Conservation (phyloP, 2,113 vertebrate genomes). For the Psilopsiagon aymara region DNA sequence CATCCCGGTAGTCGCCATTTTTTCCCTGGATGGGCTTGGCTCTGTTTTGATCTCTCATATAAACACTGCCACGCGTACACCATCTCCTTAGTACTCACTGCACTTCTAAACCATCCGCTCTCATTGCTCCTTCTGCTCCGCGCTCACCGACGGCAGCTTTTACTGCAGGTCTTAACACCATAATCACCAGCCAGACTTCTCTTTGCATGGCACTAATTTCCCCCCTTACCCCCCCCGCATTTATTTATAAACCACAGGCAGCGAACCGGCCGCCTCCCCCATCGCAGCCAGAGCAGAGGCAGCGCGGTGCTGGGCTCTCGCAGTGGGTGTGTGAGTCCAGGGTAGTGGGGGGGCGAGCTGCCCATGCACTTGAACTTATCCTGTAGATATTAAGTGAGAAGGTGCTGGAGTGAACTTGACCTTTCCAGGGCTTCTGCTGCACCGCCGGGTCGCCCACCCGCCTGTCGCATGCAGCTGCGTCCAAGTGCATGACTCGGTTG, state of each 20-base stretch:
- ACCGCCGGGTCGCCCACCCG: not conserved
- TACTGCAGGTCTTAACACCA: not conserved
- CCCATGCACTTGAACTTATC: not conserved
- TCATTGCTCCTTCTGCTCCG: conserved; percentile 12
- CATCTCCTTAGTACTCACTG: conserved; percentile 72
- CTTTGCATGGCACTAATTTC: conserved; percentile 43
- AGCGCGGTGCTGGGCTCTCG: not conserved
- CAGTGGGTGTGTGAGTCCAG: not conserved
- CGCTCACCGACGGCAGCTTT: not conserved
- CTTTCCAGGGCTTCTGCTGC: not conserved
- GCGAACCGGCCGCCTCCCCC: not conserved
- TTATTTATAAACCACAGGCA: conserved; percentile 36
- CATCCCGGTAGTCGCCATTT: conserved; percentile 77
- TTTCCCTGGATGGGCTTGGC: conserved; percentile 80
- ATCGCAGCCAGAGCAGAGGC: not conserved
- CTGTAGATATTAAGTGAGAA: not conserved
- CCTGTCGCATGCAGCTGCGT: not conserved
- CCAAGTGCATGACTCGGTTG: not conserved
- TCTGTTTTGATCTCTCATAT: conserved; percentile 85
- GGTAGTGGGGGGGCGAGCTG: not conserved
- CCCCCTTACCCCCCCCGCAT: not conserved
- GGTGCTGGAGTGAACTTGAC: not conserved
- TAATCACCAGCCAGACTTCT: conserved; percentile 19
- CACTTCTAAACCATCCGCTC: conserved; percentile 40
- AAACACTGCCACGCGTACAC: conserved; percentile 96